Evolutionary conservation across 2,888 invertebrate species (phyloP).

Genomic region (Tetropium fuscum): DNA sequence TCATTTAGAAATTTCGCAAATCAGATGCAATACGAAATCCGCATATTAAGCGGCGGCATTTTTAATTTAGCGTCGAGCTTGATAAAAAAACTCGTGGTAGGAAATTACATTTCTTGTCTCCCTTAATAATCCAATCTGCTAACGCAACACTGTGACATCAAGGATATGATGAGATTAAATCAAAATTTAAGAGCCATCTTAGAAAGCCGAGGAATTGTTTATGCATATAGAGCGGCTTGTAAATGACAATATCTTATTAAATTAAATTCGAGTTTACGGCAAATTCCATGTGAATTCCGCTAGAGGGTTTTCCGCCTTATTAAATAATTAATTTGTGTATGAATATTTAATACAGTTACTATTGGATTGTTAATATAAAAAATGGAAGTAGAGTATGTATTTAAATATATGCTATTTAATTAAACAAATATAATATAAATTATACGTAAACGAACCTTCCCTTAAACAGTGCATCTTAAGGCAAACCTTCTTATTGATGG

Average conservation of each 20-base stretch:
- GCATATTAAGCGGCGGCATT: constrained; percentile 6
- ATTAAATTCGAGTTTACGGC: constrained; percentile 33
- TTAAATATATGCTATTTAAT: too few relatives aligned
- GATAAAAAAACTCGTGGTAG: constrained; percentile 19
- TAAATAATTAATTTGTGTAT: constrained; percentile 20
- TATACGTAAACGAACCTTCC: too few relatives aligned
- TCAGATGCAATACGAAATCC: constrained; percentile 6
- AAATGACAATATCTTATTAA: constrained; percentile 44
- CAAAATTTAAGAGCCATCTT: constrained; percentile 58
- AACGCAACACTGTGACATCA: constrained; percentile 51
- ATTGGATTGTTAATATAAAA: too few relatives aligned
- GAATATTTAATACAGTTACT: constrained; percentile 8
- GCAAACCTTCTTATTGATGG: too few relatives aligned
- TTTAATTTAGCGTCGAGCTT: constrained; percentile 1
- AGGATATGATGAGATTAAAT: constrained; percentile 53
- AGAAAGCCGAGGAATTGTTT: constrained; percentile 56
- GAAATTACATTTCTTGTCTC: constrained; percentile 38
- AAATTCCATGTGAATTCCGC: constrained; percentile 31
- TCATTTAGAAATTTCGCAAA: too few relatives aligned
- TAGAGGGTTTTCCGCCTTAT: constrained; percentile 1
- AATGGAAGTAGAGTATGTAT: too few relatives aligned
- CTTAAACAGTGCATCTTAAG: too few relatives aligned
- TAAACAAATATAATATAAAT: too few relatives aligned
- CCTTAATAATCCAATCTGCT: constrained; percentile 50
- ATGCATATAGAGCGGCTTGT: constrained; percentile 60